Conservation (phyloP, 2,888 invertebrate species). For the Sisyra nigra region DNA sequence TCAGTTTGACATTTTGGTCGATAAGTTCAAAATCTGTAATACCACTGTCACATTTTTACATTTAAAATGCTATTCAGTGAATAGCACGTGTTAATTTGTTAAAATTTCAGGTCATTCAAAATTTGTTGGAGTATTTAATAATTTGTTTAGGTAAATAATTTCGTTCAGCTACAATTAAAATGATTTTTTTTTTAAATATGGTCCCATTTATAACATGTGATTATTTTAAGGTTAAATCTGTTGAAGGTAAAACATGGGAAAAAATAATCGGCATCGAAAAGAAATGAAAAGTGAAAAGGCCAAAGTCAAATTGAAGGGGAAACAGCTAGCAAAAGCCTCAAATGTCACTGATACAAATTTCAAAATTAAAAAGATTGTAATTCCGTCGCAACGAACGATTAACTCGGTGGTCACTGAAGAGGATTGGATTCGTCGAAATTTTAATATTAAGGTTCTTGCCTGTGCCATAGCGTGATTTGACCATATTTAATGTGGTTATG, state of each 20-base stretch:
- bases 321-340: slow-evolving; percentile 67
- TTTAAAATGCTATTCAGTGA: too few species aligned
- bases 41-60: too few species aligned
- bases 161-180: too few species aligned
- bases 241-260: slow-evolving; percentile 30
- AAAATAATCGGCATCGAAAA: slow-evolving; percentile 49
- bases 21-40: too few species aligned
- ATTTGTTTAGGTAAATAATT: too few species aligned
- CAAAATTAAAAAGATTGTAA: slow-evolving; percentile 73
- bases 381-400: slow-evolving; percentile 50
- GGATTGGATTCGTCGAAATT: slow-evolving; percentile 47
- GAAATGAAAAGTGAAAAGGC: slow-evolving; percentile 69
- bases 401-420: slow-evolving; percentile 34
- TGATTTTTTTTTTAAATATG: too few species aligned
- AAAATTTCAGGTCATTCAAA: too few species aligned
- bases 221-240: too few species aligned
- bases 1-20: too few species aligned
- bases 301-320: slow-evolving; percentile 77
- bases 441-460: slow-evolving; percentile 41
- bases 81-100: too few species aligned
- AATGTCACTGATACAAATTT: slow-evolving; percentile 83
- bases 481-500: not conserved
- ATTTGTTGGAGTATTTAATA: too few species aligned
- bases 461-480: not conserved
- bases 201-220: too few species aligned